phyloP scores from a whole-genome alignment of 2,113 vertebrate species.

The Nanorana parkeri region DNA sequence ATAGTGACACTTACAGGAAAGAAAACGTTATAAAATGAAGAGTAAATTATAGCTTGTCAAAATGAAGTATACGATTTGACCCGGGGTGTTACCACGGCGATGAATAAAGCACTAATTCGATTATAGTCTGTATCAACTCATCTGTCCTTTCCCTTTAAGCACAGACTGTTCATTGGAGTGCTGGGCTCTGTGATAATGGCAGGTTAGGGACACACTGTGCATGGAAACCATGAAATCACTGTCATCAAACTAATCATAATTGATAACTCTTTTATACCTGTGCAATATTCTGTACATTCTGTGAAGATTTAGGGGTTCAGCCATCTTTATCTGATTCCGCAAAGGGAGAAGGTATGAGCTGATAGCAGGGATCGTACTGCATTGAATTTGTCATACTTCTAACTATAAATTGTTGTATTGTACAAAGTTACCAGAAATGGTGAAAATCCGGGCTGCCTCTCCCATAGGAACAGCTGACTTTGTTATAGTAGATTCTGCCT shows the following conservation, averaged over 20 bases:
- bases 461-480: too few species aligned
- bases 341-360: too few species aligned
- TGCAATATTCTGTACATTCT: not conserved
- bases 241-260: constrained; percentile 18
- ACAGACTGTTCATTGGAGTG: not conserved
- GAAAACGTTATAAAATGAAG: not conserved
- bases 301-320: not conserved
- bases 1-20: not conserved
- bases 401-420: too few species aligned
- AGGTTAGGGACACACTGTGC: not conserved
- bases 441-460: too few species aligned
- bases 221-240: not conserved
- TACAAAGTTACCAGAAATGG: too few species aligned
- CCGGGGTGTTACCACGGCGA: not conserved
- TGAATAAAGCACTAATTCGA: constrained; percentile 12
- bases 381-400: too few species aligned
- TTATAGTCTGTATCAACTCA: constrained; percentile 1
- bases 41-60: constrained; percentile 8
- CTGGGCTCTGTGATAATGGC: not conserved
- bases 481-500: too few species aligned
- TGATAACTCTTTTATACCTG: not conserved
- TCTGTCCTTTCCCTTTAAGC: constrained; percentile 20
- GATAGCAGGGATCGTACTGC: too few species aligned
- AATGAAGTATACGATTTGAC: not conserved
- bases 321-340: too few species aligned